A percentile compares a stretch with the other conserved stretches of the same genome.
Evolutionary conservation across 2,113 vertebrate species (phyloP).

Genomic region (Rhea pennata): DNA sequence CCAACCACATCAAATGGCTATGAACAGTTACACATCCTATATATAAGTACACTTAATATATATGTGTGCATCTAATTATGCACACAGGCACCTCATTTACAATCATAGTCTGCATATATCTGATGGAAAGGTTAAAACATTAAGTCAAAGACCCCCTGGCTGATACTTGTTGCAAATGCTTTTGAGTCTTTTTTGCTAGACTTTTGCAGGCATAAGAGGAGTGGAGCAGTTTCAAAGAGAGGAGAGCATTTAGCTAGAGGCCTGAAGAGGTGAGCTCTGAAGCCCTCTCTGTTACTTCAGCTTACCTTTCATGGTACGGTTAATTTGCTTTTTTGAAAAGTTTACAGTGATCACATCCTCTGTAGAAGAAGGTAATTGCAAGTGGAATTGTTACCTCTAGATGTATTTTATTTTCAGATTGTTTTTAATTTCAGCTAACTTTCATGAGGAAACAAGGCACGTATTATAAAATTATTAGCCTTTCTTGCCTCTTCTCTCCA

Average conservation of each 20-base stretch:
- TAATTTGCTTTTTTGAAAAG: not conserved
- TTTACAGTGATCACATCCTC: not conserved
- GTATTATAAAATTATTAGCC: rapidly evolving
- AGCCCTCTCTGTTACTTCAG: not conserved
- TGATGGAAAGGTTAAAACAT: not conserved
- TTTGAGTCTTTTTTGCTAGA: not conserved
- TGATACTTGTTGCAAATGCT: not conserved
- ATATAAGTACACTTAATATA: rapidly evolving
- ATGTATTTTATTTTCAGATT: not conserved
- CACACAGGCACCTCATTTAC: rapidly evolving
- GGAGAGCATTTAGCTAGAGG: rapidly evolving
- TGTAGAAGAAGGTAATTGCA: not conserved
- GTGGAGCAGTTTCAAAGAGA: not conserved
- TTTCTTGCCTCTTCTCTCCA: not conserved
- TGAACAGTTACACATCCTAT: rapidly evolving
- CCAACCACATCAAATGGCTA: not conserved
- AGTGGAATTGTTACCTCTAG: not conserved
- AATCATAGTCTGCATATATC: rapidly evolving
- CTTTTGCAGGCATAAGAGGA: not conserved
- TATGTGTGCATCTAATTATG: rapidly evolving
- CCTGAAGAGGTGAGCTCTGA: not conserved
- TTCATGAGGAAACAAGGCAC: not conserved
- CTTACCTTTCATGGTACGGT: rapidly evolving
- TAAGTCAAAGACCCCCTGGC: not conserved
- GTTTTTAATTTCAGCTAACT: not conserved